Conservation (phyloP, 2,797 vertebrate genomes). For the Ateles fusciceps region DNA sequence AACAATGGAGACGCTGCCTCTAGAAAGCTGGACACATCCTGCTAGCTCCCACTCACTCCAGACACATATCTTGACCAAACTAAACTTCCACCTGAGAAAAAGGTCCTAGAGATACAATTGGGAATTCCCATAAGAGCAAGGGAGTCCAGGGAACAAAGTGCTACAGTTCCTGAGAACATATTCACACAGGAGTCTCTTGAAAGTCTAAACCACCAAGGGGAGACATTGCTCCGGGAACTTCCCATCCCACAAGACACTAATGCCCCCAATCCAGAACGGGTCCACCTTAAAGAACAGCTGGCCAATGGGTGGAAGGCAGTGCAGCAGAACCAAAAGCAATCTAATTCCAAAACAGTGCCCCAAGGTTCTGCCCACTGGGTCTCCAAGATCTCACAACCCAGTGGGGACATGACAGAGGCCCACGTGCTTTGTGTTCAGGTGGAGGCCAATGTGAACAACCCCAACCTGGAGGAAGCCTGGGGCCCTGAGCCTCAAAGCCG, state of each 20-base stretch:
- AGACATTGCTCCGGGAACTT: neutral
- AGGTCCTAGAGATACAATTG: slow-evolving; percentile 39
- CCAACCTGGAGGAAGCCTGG: neutral
- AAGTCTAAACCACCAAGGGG: neutral
- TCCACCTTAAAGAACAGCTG: neutral
- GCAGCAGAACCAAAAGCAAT: neutral
- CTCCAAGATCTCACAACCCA: neutral
- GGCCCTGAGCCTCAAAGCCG: neutral
- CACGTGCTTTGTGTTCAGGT: slow-evolving; percentile 46
- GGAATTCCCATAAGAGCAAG: slow-evolving; percentile 36
- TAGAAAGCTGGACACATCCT: neutral
- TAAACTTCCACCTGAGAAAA: slow-evolving; percentile 71
- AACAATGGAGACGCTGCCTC: neutral
- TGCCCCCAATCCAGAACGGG: neutral
- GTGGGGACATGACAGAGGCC: neutral
- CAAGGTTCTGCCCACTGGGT: neutral
- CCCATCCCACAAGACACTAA: neutral
- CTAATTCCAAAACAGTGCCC: neutral
- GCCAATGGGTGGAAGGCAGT: neutral
- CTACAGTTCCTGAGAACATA: neutral
- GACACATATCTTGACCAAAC: neutral
- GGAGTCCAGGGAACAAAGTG: neutral
- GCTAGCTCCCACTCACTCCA: neutral
- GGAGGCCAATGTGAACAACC: neutral
- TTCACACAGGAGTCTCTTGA: neutral